Conservation (phyloP, 2,797 vertebrate species). For the Coregonus suidteri region DNA sequence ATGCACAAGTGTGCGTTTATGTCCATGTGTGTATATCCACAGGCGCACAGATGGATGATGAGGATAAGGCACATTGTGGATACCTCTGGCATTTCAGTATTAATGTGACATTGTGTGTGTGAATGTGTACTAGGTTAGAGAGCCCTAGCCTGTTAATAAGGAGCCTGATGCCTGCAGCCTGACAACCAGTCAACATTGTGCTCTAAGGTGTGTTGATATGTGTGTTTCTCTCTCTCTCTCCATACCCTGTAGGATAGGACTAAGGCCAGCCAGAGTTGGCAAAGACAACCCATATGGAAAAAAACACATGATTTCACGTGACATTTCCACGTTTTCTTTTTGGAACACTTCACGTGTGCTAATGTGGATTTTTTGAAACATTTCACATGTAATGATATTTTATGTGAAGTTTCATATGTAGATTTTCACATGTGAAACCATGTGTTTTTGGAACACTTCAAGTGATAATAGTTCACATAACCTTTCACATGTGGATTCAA, state of each 20-base stretch:
- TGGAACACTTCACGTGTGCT: too few species aligned
- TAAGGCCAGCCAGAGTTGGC: too few species aligned
- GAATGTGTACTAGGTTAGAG: conserved; percentile 32
- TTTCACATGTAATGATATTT: too few species aligned
- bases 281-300: too few species aligned
- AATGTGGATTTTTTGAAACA: too few species aligned
- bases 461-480: too few species aligned
- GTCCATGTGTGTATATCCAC: conserved; percentile 29
- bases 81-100: conserved; percentile 44
- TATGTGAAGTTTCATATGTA: too few species aligned
- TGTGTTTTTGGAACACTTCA: too few species aligned
- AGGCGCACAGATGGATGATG: conserved; percentile 38
- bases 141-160: conserved; percentile 59
- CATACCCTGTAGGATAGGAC: not conserved
- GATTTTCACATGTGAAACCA: too few species aligned
- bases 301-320: too few species aligned
- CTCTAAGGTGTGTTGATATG: conserved; percentile 46
- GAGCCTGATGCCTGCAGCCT: conserved; percentile 34
- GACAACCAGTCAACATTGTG: conserved; percentile 64
- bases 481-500: too few species aligned
- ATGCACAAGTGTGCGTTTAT: conserved; percentile 11
- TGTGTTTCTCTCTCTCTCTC: conserved; percentile 32
- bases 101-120: not conserved
- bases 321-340: too few species aligned
- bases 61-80: conserved; percentile 40